Evolutionary conservation across 2,888 invertebrate species (phyloP), one percentile per base, ranked within the genome.

Genomic region (Piscicola geometra): DNA sequence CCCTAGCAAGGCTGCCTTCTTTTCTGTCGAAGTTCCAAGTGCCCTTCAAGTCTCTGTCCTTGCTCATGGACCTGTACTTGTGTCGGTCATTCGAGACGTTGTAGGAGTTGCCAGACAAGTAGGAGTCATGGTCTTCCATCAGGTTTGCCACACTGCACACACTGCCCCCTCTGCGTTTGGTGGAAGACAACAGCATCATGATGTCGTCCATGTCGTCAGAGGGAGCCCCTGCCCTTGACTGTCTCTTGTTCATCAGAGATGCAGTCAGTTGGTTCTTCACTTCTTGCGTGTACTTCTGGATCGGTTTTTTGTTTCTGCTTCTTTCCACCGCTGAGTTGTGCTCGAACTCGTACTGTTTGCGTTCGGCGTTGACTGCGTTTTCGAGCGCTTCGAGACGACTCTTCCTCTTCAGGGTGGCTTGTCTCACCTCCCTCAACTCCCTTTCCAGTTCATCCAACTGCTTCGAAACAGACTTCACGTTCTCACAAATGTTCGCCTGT

Each of bases 381-480:
- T 76, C 76, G 33, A 76, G 67, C 12, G 73, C 73, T 21, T 76
- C 76, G 36, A 76, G 36, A 28, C 76, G 75, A 36, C 75, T 73
- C 41, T 76, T 76, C 25, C 76, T 74, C 28, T 78, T 77, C n/a
- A 77, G 67, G 15, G 77, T 75, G 47, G 77, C 75, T 67, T 78
- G 77, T 35, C 78, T 76, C 28, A 79, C 77, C 50, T 69, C 76
- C 32, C 77, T 52, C 50, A 79, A 75, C 69, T 79, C 79, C 28
- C 69, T 75, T 3, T 71, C 70, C 47, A 79, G 68, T 1, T 79
- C 78, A 35, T 79, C 79, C 50, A 79, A 75, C 68, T 78, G 77
- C 66, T 73, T 75, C 12, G 78, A 78, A 1, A 77, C 77, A 2
- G 72, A 67, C 50, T 70, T 74, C 33, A 79, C 76, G 32, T 77